phyloP scores from a whole-genome alignment of 1,140 invertebrate species.

The Drosophila rhopaloa region DNA sequence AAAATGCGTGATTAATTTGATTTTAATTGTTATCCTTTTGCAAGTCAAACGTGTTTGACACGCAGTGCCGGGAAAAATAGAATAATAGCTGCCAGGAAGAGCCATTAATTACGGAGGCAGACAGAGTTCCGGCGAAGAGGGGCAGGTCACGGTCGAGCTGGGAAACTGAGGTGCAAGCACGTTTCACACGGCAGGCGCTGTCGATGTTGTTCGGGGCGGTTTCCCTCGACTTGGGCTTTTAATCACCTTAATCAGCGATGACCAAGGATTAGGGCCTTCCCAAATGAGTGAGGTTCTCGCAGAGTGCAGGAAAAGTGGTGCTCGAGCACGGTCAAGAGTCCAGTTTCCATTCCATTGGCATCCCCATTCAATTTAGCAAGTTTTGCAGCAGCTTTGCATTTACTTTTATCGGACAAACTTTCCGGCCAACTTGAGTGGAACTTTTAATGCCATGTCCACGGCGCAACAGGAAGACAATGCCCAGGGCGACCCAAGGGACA shows the following conservation, averaged over 20 bases:
- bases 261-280: conserved; percentile 61
- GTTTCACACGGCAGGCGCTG: conserved; percentile 52
- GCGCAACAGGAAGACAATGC: conserved; percentile 57
- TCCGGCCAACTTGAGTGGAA: conserved; percentile 52
- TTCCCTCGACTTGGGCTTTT: conserved; percentile 41
- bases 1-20: conserved; percentile 83
- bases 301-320: conserved; percentile 28
- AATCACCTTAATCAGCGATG: conserved; percentile 67
- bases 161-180: conserved; percentile 59
- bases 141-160: conserved; percentile 24
- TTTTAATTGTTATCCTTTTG: conserved; percentile 81
- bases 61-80: conserved; percentile 50
- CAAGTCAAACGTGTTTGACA: conserved; percentile 73
- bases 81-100: conserved; percentile 74
- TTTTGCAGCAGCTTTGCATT: conserved; percentile 70
- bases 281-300: background rate
- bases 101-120: conserved; percentile 72
- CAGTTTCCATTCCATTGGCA: conserved; percentile 22
- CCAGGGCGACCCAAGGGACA: conserved; percentile 1
- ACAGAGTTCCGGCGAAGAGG: conserved; percentile 8
- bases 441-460: conserved; percentile 55
- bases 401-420: conserved; percentile 62
- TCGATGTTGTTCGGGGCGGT: conserved; percentile 13
- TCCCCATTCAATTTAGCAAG: conserved; percentile 49
- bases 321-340: conserved; percentile 27